Evolutionary conservation across 2,113 vertebrate genomes (phyloP), one percentile per base, ranked within the genome.

Genomic region (Chloebia gouldiae): DNA sequence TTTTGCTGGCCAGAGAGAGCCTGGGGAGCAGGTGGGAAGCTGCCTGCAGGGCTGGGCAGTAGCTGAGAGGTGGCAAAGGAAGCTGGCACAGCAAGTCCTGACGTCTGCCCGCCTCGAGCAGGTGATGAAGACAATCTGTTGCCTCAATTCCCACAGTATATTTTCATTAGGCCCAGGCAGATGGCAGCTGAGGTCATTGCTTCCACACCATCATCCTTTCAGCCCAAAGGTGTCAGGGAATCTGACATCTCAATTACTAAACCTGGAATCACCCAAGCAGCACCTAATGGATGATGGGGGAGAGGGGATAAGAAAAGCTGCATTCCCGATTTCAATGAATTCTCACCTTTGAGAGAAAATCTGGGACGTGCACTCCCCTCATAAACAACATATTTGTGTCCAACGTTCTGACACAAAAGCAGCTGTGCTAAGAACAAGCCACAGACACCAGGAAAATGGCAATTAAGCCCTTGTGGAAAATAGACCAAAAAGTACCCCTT

Each of bases 131-230:
- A 90, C 96, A 96, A 94, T 92, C 95, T 95, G 93, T 19, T 83
- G 61, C 83, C 76, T 85, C 24, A 47, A 70, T 94, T 97, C 93
- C 90, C 94, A 84, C 93, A 87, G 95, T 89, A 85, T 63, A 88
- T 93, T 96, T 96, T 91, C 96, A 97, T 95, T 83, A 95, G 76
- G 89, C 63, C 3, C 2, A 92, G 89, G 92, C 96, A 97, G 96
- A 96, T 92, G 92, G 95, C 86, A 84, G 69, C 6, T 12, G 92
- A 93, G 95, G 95, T 96, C 91, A 94, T 81, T 0, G 9, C 90
- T 91, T 93, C 93, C 91, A 94, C 91, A 86, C 83, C 95, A 40
- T 13, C 93, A 88, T 83, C 88, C 66, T 87, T 72, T 11, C 90
- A 90, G 61, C 53, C 1, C 59, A 79, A 81, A 89, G 84, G 90